These are phyloP conservation scores for Avahi laniger DNA, from an alignment of 2,797 vertebrate genomes.

Conservation along the genomic window DNA sequence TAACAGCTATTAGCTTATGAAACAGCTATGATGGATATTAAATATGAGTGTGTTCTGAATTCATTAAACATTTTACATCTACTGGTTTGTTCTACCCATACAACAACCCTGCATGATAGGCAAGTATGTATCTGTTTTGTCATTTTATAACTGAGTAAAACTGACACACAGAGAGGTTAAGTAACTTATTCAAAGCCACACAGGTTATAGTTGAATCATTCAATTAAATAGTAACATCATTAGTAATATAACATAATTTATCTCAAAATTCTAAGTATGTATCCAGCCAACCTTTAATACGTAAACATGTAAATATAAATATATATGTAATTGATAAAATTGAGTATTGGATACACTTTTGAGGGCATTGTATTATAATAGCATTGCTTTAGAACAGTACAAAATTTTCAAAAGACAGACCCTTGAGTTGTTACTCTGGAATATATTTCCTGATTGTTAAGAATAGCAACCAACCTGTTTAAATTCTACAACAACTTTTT, in stretches of 20 bases:
- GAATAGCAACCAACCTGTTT: background rate
- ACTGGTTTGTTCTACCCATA: background rate
- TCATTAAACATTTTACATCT: background rate
- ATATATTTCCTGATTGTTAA: constrained; percentile 22
- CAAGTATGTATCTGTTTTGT: background rate
- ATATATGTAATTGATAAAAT: background rate
- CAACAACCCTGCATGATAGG: background rate
- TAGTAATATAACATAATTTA: background rate
- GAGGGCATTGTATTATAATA: background rate
- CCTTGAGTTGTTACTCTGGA: background rate
- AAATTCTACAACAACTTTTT: constrained; percentile 10
- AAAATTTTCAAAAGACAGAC: background rate
- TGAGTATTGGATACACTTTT: background rate
- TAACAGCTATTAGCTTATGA: background rate
- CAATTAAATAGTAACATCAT: background rate
- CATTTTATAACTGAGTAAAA: background rate
- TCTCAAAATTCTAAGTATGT: background rate
- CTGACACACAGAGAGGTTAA: background rate
- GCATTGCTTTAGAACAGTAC: background rate
- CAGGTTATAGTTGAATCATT: background rate
- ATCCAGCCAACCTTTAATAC: background rate
- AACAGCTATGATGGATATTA: background rate
- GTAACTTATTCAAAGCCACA: background rate
- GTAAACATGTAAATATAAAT: background rate
- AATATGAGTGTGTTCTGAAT: background rate